Evolutionary conservation across 2,888 invertebrate genomes (phyloP).

Genomic region (Trachelus stipa): DNA sequence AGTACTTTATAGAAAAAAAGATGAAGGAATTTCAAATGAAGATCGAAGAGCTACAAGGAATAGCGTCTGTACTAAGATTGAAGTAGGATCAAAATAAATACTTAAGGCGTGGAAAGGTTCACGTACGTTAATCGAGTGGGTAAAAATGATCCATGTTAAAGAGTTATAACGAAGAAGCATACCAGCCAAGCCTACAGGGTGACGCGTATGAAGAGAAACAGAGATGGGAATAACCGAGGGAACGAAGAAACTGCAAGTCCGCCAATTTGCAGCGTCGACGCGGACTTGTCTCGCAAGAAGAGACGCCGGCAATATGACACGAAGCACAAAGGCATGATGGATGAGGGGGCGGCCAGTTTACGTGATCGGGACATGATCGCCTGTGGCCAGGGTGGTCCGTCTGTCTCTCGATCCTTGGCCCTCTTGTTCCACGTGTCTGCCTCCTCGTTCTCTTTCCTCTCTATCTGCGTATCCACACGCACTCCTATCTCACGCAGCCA

Average conservation of each 20-base stretch:
- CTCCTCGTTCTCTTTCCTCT: slow-evolving; percentile 27
- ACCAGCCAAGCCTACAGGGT: not conserved
- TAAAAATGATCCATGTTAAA: not conserved
- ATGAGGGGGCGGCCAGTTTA: slow-evolving; percentile 66
- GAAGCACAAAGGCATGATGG: slow-evolving; percentile 62
- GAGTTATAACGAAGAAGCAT: not conserved
- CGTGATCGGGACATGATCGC: slow-evolving; percentile 64
- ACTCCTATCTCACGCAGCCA: not conserved
- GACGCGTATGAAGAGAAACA: not conserved
- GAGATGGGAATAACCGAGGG: not conserved
- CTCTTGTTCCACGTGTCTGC: slow-evolving; percentile 1
- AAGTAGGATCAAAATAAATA: not conserved
- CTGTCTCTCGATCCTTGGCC: slow-evolving; percentile 27
- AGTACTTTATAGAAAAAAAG: not conserved
- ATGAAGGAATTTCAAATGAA: not conserved
- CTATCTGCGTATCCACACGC: slow-evolving; percentile 1
- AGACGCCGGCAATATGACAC: slow-evolving; percentile 51
- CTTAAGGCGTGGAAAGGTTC: not conserved
- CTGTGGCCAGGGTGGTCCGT: slow-evolving; percentile 62
- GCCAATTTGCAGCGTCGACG: slow-evolving; percentile 14
- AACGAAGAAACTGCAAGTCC: not conserved
- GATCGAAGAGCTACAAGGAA: not conserved
- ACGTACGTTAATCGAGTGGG: not conserved
- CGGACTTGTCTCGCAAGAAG: slow-evolving; percentile 24
- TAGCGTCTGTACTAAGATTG: not conserved